phyloP scores from a whole-genome alignment of 2,797 vertebrate species.

The Odontamblyopus lacepedii region DNA sequence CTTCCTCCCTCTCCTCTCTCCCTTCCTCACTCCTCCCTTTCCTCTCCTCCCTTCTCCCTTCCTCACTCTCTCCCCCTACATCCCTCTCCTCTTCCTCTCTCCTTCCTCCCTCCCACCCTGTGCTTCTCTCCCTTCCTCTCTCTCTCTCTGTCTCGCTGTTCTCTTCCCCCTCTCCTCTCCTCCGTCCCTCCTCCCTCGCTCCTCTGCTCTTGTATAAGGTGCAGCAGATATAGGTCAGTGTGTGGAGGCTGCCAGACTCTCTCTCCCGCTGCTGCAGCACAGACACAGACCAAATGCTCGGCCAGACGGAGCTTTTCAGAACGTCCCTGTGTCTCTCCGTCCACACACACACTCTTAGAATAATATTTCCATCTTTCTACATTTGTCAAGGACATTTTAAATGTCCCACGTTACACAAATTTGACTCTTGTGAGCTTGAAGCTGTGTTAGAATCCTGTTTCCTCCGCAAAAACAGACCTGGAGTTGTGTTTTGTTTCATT shows the following conservation, averaged over 20 bases:
- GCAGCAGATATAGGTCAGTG: conserved; percentile 43
- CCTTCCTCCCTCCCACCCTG: conserved; percentile 5
- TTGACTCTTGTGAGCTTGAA: no score
- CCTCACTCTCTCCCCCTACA: background rate
- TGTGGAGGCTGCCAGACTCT: conserved; percentile 39
- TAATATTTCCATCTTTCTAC: no score
- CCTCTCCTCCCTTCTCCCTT: background rate
- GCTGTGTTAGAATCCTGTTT: no score
- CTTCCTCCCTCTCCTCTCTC: no score
- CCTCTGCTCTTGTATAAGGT: conserved; percentile 13
- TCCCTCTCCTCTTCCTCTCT: background rate
- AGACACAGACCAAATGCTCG: conserved; percentile 47
- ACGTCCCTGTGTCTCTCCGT: conserved; percentile 18
- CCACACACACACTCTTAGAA: no score
- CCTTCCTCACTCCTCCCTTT: background rate
- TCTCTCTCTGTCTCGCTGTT: background rate
- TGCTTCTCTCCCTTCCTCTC: background rate
- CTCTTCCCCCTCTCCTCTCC: background rate
- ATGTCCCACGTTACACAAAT: no score
- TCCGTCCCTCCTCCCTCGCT: background rate
- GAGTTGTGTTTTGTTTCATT: no score
- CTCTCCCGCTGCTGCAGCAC: conserved; percentile 28
- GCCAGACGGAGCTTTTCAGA: conserved; percentile 46
- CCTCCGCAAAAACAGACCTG: no score
- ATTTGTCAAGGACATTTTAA: no score